phyloP scores from a whole-genome alignment of 1,140 invertebrate species.

The Neodiprion fabricii region DNA sequence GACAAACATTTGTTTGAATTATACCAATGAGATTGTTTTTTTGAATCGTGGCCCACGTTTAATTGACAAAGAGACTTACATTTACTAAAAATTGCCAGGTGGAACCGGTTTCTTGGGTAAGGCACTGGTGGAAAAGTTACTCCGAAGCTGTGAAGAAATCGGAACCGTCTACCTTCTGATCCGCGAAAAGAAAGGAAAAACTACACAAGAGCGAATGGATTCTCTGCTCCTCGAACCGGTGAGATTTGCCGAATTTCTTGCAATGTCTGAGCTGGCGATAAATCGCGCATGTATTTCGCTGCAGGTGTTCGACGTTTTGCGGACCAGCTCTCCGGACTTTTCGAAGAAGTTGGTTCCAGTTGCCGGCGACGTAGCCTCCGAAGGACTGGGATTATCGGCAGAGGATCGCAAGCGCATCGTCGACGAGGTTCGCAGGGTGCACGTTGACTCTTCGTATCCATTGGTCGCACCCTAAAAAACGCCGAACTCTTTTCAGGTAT shows the following conservation, averaged over 20 bases:
- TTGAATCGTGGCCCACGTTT: neutral
- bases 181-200: slow-evolving; percentile 68
- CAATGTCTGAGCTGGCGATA: neutral
- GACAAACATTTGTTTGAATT: no score
- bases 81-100: slow-evolving; percentile 17
- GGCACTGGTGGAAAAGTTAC: slow-evolving; percentile 75
- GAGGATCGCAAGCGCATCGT: slow-evolving; percentile 65
- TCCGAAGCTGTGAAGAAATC: slow-evolving; percentile 72
- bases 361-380: slow-evolving; percentile 70
- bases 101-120: slow-evolving; percentile 64
- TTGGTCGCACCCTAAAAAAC: neutral
- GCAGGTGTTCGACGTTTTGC: slow-evolving; percentile 60
- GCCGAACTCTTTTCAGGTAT: slow-evolving; percentile 51
- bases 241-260: neutral
- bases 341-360: slow-evolving; percentile 68
- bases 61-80: neutral
- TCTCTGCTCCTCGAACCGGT: no score
- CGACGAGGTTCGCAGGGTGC: slow-evolving; percentile 60
- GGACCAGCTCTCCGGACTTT: slow-evolving; percentile 58
- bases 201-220: slow-evolving; percentile 45
- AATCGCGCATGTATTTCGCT: neutral
- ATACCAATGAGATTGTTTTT: neutral
- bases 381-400: slow-evolving; percentile 71
- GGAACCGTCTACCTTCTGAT: slow-evolving; percentile 72
- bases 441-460: neutral